A percentile compares a stretch with the other conserved stretches of the same genome.
These are phyloP conservation scores for Catonia carolina DNA, from an alignment of 2,888 invertebrate species.

Conservation along the genomic window DNA sequence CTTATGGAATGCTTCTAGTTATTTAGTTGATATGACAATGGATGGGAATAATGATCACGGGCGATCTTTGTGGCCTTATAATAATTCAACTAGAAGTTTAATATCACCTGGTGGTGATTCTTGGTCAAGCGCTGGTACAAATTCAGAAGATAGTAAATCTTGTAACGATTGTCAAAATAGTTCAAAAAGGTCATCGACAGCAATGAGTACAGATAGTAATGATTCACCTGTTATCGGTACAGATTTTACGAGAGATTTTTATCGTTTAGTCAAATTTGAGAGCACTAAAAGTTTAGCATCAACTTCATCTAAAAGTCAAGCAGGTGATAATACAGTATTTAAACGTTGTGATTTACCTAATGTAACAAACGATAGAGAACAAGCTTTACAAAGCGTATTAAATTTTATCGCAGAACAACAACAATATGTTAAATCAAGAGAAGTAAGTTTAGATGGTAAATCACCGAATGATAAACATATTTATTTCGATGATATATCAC, in stretches of 20 bases:
- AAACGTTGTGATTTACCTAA: constrained; percentile 15
- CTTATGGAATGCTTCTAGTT: constrained; percentile 68
- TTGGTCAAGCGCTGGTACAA: constrained; percentile 48
- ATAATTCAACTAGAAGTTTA: constrained; percentile 29
- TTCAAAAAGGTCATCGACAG: constrained; percentile 64
- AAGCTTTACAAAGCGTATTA: constrained; percentile 63
- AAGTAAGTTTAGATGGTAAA: constrained; percentile 50
- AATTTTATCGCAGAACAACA: constrained; percentile 72
- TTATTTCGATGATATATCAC: constrained; percentile 24
- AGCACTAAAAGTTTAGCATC: constrained; percentile 72
- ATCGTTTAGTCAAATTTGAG: constrained; percentile 71
- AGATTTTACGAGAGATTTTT: constrained; percentile 73
- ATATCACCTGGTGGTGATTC: constrained; percentile 55
- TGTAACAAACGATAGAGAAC: constrained; percentile 55
- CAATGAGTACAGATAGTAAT: constrained; percentile 54
- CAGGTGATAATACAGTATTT: constrained; percentile 8
- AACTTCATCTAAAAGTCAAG: constrained; percentile 41
- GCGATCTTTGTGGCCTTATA: constrained; percentile 23
- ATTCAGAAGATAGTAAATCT: constrained; percentile 23
- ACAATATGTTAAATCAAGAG: constrained; percentile 57
- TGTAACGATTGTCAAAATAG: constrained; percentile 40
- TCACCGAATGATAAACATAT: constrained; percentile 32
- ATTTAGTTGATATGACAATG: constrained; percentile 36
- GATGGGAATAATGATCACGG: constrained; percentile 11
- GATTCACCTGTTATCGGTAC: constrained; percentile 53